Conservation (phyloP, 2,888 invertebrate genomes). For the Azorinus chamasolen region DNA sequence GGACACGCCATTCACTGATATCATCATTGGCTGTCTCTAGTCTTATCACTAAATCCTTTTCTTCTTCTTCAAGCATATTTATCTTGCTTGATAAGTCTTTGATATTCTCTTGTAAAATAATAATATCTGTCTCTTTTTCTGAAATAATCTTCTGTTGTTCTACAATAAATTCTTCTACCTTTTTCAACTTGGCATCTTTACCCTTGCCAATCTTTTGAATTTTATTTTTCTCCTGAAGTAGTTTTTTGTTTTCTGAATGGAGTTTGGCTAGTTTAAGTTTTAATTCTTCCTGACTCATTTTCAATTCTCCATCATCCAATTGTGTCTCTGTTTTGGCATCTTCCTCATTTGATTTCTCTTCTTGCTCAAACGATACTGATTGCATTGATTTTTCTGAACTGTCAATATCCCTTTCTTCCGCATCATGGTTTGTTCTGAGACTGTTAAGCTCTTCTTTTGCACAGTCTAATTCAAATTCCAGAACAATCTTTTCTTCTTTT, state of each 20-base stretch:
- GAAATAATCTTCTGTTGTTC: slow-evolving; percentile 64
- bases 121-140: slow-evolving; percentile 68
- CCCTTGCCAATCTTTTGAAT: slow-evolving; percentile 65
- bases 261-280: slow-evolving; percentile 45
- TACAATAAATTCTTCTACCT: slow-evolving; percentile 65
- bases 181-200: slow-evolving; percentile 69
- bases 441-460: slow-evolving; percentile 58
- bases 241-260: slow-evolving; percentile 55
- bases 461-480: slow-evolving; percentile 64
- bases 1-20: slow-evolving; percentile 58
- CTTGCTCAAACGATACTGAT: slow-evolving; percentile 27
- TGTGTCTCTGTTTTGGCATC: slow-evolving; percentile 10
- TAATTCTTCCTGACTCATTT: slow-evolving; percentile 26
- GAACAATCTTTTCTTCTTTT: slow-evolving; percentile 61
- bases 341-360: slow-evolving; percentile 24
- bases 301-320: slow-evolving; percentile 3
- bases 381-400: slow-evolving; percentile 24
- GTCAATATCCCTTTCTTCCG: slow-evolving; percentile 23
- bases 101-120: slow-evolving; percentile 67
- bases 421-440: slow-evolving; percentile 22
- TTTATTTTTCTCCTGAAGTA: slow-evolving; percentile 60
- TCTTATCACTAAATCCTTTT: slow-evolving; percentile 45
- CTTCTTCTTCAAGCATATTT: slow-evolving; percentile 48
- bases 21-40: slow-evolving; percentile 53
- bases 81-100: slow-evolving; percentile 49